These are phyloP conservation scores for Hemichromis elongatus DNA, from an alignment of 2,113 vertebrate species.

Conservation along the genomic window DNA sequence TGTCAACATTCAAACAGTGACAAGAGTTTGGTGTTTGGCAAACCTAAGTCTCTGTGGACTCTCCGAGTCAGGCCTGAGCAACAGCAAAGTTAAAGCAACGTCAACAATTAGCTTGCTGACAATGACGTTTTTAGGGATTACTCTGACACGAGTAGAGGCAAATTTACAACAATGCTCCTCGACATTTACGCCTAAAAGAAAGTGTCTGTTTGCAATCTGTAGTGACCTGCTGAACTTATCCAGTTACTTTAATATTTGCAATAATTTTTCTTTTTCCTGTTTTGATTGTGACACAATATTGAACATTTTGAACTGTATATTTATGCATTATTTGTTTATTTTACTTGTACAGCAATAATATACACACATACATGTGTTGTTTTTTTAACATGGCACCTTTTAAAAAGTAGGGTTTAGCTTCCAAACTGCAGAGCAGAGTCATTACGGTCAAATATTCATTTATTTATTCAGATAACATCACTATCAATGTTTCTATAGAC, in stretches of 20 bases:
- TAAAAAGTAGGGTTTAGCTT: background rate
- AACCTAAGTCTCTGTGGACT: background rate
- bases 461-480: background rate
- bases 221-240: background rate
- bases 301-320: background rate
- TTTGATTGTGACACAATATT: background rate
- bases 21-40: background rate
- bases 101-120: background rate
- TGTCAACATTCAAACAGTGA: background rate
- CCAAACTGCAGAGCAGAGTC: background rate
- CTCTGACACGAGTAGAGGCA: background rate
- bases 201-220: background rate
- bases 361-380: background rate
- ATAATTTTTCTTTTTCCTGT: background rate
- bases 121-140: background rate
- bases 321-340: background rate
- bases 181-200: background rate
- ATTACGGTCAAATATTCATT: background rate
- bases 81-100: background rate
- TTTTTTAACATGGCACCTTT: background rate
- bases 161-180: background rate
- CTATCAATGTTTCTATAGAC: background rate
- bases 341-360: background rate
- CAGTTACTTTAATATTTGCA: background rate
- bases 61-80: background rate